Base-by-base conservation (phyloP, 2,113 vertebrate species). In the Malurus alboscapulatus region DNA sequence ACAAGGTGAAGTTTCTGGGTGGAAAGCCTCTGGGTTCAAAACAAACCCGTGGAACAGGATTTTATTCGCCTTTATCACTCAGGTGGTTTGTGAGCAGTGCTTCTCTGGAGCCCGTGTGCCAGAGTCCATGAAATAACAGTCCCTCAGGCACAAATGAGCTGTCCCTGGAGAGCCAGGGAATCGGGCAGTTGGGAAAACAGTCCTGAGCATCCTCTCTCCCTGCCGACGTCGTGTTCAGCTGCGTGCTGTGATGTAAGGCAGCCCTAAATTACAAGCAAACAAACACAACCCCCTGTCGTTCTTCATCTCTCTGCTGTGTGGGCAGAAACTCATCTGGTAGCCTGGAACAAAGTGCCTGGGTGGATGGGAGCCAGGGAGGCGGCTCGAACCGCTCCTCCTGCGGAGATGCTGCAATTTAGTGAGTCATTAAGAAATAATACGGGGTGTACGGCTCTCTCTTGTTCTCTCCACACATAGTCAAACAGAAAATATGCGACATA, bases 381-480 rank as follows among this genome's bases (percentile, higher is more conserved):
- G 4, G 89, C 32, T 76, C 47, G 20, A 65, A 16, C 51, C 50
- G 0, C 83, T 88, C 84, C 76, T 91, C 88, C 94, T 1, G 20
- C 32, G 2, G 95, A 34, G 83, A 59, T 40, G 93, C 63, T 29
- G 93, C 77, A n/a, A 53, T 94, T 94, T 66, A 76, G 79, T 20
- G 85, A 92, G 25, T 93, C 8, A 20, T 93, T 94, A 73, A 87
- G 74, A 59, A 90, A 67, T 87, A 87, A 79, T 40, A 22, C 17
- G 7, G 72, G 71, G 29, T 44, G 61, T 47, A 19, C 61, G 14
- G 0, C 66, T 32, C 65, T 38, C 54, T 53, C 80, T 57, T 68
- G 59, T 75, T 91, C 55, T 55, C 27, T 25, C 67, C 10, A 9
- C 32, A 25, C 47, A 17, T 7, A 73, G 65, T 9, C 75, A 30